Evolutionary conservation across 2,888 invertebrate species (phyloP).

Genomic region (Drosophila prostipennis): DNA sequence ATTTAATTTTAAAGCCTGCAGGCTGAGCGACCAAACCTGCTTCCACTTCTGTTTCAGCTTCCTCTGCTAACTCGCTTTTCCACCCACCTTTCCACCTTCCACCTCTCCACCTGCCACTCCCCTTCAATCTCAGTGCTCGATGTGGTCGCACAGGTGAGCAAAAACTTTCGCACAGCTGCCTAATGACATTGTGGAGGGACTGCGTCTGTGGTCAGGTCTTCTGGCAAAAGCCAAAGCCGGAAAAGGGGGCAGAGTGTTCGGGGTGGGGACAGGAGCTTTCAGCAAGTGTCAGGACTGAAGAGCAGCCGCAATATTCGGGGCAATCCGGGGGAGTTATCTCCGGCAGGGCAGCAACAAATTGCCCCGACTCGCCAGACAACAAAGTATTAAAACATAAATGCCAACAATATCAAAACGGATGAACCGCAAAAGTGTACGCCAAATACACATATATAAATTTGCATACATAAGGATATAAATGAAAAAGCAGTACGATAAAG

Average conservation of each 20-base stretch:
- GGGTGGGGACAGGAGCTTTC: slow-evolving; percentile 19
- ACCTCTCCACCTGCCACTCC: neutral
- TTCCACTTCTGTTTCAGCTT: slow-evolving; percentile 28
- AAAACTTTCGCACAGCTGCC: slow-evolving; percentile 58
- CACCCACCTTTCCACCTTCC: neutral
- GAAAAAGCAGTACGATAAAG: neutral
- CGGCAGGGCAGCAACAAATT: slow-evolving; percentile 28
- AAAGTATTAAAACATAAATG: slow-evolving; percentile 58
- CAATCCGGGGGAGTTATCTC: slow-evolving; percentile 2
- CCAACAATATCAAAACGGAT: slow-evolving; percentile 58
- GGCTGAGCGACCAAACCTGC: slow-evolving; percentile 43
- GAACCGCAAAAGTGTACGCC: slow-evolving; percentile 35
- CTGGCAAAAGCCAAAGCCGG: neutral
- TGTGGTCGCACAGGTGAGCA: slow-evolving; percentile 51
- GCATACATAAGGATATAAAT: slow-evolving; percentile 22
- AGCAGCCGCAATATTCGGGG: slow-evolving; percentile 13
- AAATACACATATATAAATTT: slow-evolving; percentile 16
- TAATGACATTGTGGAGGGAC: slow-evolving; percentile 50
- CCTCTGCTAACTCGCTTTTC: slow-evolving; percentile 13
- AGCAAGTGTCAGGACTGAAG: slow-evolving; percentile 25
- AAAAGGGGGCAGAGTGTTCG: neutral
- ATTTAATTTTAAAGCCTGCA: slow-evolving; percentile 73
- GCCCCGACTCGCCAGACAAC: slow-evolving; percentile 36
- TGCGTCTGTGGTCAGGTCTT: slow-evolving; percentile 32
- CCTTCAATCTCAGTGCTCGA: slow-evolving; percentile 5